phyloP scores from a whole-genome alignment of 2,888 invertebrate genomes.

The Lepeophtheirus nordmannii region DNA sequence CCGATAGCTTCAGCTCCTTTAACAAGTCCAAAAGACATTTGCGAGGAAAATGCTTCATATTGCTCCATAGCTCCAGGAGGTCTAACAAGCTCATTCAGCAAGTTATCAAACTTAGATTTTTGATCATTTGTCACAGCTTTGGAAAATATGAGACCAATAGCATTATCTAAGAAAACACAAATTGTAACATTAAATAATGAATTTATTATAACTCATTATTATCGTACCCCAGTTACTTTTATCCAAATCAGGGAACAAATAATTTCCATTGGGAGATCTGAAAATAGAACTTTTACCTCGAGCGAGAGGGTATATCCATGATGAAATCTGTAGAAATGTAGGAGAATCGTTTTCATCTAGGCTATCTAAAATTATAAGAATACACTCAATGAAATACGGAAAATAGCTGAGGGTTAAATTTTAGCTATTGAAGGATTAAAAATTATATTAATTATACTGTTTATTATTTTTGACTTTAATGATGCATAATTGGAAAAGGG shows the following conservation, averaged over 20 bases:
- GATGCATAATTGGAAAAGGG: no score
- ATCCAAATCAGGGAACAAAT: not conserved
- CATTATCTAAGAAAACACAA: not conserved
- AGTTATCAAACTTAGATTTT: not conserved
- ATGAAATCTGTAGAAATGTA: not conserved
- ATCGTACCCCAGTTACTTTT: not conserved
- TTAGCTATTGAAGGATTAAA: no score
- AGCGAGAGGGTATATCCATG: not conserved
- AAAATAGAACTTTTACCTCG: not conserved
- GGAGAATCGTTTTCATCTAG: not conserved
- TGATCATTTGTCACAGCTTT: not conserved
- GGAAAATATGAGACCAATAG: not conserved
- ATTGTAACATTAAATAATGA: not conserved
- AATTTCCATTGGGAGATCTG: not conserved
- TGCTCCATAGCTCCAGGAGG: no score
- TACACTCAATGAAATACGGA: no score
- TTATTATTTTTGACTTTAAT: no score
- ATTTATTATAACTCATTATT: not conserved
- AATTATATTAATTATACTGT: no score
- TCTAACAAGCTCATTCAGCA: not conserved
- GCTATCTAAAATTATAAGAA: not conserved
- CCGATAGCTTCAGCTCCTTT: slow-evolving; percentile 49
- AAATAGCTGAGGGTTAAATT: no score
- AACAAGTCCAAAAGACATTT: slow-evolving; percentile 32
- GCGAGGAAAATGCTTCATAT: not conserved